These are phyloP conservation scores for Coracias cyanogaster DNA, from an alignment of 2,797 vertebrate genomes.

Conservation along the genomic window DNA sequence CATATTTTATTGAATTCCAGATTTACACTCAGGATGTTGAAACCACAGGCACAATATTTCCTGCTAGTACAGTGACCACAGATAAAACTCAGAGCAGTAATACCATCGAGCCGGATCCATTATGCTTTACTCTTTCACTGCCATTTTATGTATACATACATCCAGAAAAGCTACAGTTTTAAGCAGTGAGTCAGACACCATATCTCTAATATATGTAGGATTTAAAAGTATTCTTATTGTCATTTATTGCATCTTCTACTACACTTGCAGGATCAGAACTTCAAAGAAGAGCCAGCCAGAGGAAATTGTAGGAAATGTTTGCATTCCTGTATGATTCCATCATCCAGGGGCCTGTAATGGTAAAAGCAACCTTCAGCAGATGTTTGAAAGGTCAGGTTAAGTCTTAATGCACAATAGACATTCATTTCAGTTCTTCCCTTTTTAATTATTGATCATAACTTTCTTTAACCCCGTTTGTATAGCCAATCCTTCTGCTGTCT, in stretches of 20 bases:
- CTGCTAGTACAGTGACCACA: conserved; percentile 65
- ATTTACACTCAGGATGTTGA: conserved; percentile 67
- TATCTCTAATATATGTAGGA: background rate
- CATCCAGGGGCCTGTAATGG: conserved; percentile 32
- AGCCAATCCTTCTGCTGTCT: background rate
- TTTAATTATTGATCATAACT: background rate
- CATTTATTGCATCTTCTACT: background rate
- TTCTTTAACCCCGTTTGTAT: background rate
- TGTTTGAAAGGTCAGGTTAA: conserved; percentile 43
- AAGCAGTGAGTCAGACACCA: background rate
- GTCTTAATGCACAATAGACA: background rate
- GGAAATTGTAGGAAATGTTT: conserved; percentile 66
- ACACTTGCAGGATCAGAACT: conserved; percentile 12
- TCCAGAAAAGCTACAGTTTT: background rate
- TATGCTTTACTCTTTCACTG: background rate
- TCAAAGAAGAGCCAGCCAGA: conserved; percentile 54
- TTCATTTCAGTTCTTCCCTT: background rate
- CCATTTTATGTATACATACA: background rate
- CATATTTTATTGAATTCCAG: conserved; percentile 67
- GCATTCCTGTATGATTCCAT: conserved; percentile 56
- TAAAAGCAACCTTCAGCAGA: conserved; percentile 40
- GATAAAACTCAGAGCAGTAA: conserved; percentile 68
- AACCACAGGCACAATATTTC: conserved; percentile 69
- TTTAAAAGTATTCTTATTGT: conserved; percentile 21
- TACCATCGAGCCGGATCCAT: background rate